Conservation (phyloP, 2,888 invertebrate species). For the Geotrupes spiniger region DNA sequence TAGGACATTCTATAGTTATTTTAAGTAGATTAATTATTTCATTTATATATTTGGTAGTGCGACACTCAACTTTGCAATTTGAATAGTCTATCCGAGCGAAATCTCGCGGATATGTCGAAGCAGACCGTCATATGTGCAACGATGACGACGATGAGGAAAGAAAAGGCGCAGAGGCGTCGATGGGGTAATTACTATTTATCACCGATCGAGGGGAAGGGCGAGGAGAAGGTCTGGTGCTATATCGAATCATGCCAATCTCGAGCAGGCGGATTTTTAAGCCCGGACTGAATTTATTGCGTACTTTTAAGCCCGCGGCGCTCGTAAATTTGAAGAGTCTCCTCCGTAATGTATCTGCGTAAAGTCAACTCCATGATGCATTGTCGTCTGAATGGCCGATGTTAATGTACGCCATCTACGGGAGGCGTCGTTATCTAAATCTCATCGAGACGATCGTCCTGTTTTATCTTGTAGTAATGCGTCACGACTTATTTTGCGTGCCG, state of each 20-base stretch:
- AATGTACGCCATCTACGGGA: conserved; percentile 28
- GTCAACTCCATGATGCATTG: conserved; percentile 47
- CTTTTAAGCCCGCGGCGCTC: conserved; percentile 52
- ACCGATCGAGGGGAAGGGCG: conserved; percentile 27
- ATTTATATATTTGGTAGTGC: too few species aligned
- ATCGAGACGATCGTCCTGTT: conserved; percentile 20
- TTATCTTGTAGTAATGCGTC: conserved; percentile 22
- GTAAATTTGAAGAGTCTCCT: conserved; percentile 48
- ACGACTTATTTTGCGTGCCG: conserved; percentile 18
- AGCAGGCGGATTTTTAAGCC: conserved; percentile 47
- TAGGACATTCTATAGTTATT: too few species aligned
- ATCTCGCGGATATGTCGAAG: too few species aligned
- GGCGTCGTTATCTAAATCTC: conserved; percentile 33
- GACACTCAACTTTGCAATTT: too few species aligned
- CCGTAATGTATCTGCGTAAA: conserved; percentile 44
- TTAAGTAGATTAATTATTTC: too few species aligned
- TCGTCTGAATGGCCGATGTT: conserved; percentile 33
- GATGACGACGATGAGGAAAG: background rate
- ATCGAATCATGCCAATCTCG: conserved; percentile 46
- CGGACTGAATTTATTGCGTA: conserved; percentile 51
- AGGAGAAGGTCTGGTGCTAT: conserved; percentile 31
- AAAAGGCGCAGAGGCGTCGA: conserved; percentile 20
- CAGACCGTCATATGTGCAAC: too few species aligned
- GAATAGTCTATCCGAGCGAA: too few species aligned
- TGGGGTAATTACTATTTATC: conserved; percentile 37